Base-by-base conservation (phyloP, 2,797 vertebrate genomes). In the Danio aesculapii region DNA sequence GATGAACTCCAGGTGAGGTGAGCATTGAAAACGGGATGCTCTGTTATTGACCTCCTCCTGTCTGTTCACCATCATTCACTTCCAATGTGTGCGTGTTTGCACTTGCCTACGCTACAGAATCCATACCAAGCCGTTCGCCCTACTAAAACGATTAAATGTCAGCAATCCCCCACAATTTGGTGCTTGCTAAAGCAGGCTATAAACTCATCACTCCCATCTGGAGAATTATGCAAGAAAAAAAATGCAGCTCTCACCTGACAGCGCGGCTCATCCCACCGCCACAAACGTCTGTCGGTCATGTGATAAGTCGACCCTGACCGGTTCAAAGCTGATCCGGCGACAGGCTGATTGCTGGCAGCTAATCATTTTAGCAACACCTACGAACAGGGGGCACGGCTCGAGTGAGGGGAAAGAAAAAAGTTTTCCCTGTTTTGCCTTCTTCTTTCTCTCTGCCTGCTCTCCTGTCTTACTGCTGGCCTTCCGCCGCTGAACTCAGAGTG, bases 121-220 rank as follows among this genome's bases (percentile, higher is more conserved):
- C 88, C 86, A 82, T 89, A 84, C 85, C 84, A 79, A 91, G 86
- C 80, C 74, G 62, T 79, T 88, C 87, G 61, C 86, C 84, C 78
- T 85, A 89, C 89, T 91, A 90, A 94, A 94, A 93, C 86, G 92
- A 94, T 94, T 93, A 93, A 92, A 91, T 93, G 92, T 93, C 92
- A 94, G 91, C 91, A 92, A 89, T 90, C 85, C 90, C 82, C 85
- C 66, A 87, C 91, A 90, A 91, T 93, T 93, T 92, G 89, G 88
- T 92, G 93, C 85, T 90, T 86, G 90, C 88, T 91, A 91, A 92
- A 92, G 89, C 91, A 88, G 86, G 81, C 70, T 88, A 88, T 94
- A 91, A 94, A 94, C 93, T 93, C 92, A 92, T 93, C 91, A 82
- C 89, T 94, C 89, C 91, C 90, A 92, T 93, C 91, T 90, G 85